A percentile compares a stretch with the other conserved stretches of the same genome.
These are phyloP conservation scores for Girardinus metallicus DNA, from an alignment of 2,797 vertebrate genomes.

Conservation along the genomic window DNA sequence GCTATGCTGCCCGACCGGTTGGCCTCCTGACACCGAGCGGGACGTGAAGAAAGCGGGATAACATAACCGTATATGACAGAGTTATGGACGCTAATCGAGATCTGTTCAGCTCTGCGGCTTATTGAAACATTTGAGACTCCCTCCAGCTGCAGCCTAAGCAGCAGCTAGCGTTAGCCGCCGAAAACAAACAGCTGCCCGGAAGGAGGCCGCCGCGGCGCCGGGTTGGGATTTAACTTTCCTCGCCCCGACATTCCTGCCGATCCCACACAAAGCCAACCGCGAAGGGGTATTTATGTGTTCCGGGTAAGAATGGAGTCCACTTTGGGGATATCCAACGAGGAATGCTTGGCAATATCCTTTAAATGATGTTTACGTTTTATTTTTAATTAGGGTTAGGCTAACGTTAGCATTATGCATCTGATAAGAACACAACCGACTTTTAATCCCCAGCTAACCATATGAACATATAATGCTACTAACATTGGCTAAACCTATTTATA, in stretches of 20 bases:
- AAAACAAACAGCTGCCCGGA: conserved; percentile 60
- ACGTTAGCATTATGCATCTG: conserved; percentile 36
- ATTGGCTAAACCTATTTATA: not conserved
- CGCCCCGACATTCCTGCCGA: conserved; percentile 32
- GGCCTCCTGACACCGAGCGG: not conserved
- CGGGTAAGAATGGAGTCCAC: conserved; percentile 78
- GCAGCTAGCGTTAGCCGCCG: conserved; percentile 28
- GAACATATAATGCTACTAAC: not conserved
- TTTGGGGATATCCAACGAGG: conserved; percentile 65
- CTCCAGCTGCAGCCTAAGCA: conserved; percentile 33
- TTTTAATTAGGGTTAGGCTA: conserved; percentile 50
- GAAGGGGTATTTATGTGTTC: conserved; percentile 13
- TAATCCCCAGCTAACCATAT: not conserved
- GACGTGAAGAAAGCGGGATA: not conserved
- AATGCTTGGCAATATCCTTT: conserved; percentile 86
- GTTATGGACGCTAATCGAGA: conserved; percentile 9
- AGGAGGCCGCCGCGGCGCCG: conserved; percentile 60
- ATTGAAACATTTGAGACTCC: conserved; percentile 10
- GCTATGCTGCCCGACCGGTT: conserved; percentile 19
- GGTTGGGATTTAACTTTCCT: conserved; percentile 71
- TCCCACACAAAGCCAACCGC: conserved; percentile 21
- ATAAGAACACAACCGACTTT: not conserved
- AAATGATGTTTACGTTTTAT: conserved; percentile 23
- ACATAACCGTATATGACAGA: not conserved
- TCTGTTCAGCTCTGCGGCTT: not conserved